Base-by-base conservation (phyloP, 2,113 vertebrate genomes). In the Amazona vittata region DNA sequence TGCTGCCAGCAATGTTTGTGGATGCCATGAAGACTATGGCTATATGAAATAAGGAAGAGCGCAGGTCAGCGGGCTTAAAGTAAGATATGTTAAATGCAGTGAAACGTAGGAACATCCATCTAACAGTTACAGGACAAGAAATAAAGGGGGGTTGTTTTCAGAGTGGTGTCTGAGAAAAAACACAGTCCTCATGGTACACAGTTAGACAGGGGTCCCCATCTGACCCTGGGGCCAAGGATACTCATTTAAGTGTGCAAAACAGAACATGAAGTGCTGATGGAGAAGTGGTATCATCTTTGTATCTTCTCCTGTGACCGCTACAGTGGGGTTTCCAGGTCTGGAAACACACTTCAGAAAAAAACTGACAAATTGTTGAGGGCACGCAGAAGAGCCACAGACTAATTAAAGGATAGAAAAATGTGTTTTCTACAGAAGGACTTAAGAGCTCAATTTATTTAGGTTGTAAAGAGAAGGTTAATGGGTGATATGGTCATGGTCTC, bases 401-500 rank as follows among this genome's bases (percentile, higher is more conserved):
- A 89, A 94, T 95, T 92, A 90, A 89, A 83, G 83, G 55, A 93
- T 92, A 81, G 76, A 75, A 97, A 92, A 91, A 91, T 63, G 67
- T 0, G 3, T 31, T 92, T 90, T 80, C 67, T 90, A 50, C 70
- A 52, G 90, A 64, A 85, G 88, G 78, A 25, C 60, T 74, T 81
- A 86, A 75, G 79, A 92, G 55, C 59, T 75, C 50, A 74, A 33
- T 94, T 92, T 94, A 71, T 94, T 95, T 94, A 81, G 86, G 77
- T 78, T 84, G 83, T 81, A 67, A 67, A 94, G 88, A 78, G 73
- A 89, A 94, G 83, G 91, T 91, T 96, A 92, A 86, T 63, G 39
- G 76, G 35, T 91, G 68, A 91, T 89, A 46, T 19, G 83, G 64
- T 86, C 86, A 90, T 37, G 70, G 43, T 50, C 28, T 84, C 50